Evolutionary conservation across 2,113 vertebrate genomes (phyloP).

Genomic region (Centrocercus urophasianus): DNA sequence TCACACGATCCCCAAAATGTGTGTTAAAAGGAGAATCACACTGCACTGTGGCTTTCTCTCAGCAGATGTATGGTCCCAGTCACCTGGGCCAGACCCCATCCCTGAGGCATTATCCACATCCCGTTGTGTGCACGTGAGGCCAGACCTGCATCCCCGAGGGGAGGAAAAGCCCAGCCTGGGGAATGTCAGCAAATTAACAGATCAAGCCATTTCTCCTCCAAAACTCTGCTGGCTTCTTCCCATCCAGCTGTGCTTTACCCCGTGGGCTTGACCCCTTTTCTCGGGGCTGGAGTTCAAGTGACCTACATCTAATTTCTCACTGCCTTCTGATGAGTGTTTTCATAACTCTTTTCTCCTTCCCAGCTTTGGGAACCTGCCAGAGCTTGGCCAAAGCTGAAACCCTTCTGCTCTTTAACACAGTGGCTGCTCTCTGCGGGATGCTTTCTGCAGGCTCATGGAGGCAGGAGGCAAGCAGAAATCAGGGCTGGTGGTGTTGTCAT

Average conservation of each 20-base stretch:
- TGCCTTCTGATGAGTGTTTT: slow-evolving; percentile 26
- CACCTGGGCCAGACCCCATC: neutral
- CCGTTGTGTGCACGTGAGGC: neutral
- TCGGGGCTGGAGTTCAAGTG: slow-evolving; percentile 40
- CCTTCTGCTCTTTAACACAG: slow-evolving; percentile 43
- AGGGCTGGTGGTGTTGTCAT: rapidly evolving
- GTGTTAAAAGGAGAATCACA: neutral
- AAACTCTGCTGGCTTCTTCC: slow-evolving; percentile 37
- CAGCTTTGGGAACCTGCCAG: slow-evolving; percentile 22
- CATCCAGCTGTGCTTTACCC: slow-evolving; percentile 51
- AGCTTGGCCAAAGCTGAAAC: neutral
- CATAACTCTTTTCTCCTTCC: slow-evolving; percentile 1
- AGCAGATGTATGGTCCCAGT: neutral
- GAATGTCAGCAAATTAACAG: slow-evolving; percentile 57
- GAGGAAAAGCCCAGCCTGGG: neutral
- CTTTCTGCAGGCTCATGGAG: slow-evolving; percentile 25
- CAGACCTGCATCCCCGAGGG: neutral
- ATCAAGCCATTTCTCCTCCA: slow-evolving; percentile 11
- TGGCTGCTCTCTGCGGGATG: neutral
- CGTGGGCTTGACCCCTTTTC: slow-evolving; percentile 34
- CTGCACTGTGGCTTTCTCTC: neutral
- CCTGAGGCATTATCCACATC: too few relatives aligned
- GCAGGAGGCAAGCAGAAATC: neutral
- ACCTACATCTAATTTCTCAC: slow-evolving; percentile 49
- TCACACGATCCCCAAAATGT: rapidly evolving